Evolutionary conservation across 2,113 vertebrate genomes (phyloP), one percentile per base, ranked within the genome.

Genomic region (Caranx melampygus): DNA sequence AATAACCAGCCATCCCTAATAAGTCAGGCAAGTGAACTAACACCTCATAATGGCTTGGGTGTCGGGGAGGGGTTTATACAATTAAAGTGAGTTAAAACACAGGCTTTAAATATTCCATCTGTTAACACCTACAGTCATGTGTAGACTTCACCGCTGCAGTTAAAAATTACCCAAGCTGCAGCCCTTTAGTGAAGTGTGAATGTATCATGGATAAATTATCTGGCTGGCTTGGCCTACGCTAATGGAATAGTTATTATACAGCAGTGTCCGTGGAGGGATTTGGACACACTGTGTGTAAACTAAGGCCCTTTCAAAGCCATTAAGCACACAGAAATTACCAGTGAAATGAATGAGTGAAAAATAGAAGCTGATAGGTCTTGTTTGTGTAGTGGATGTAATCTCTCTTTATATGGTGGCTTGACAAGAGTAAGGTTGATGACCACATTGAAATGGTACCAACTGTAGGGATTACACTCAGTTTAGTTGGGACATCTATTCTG

Each of bases 111-210:
- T 51, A 20, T 37, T 47, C 70, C 74, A 72, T 87, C 63, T 72
- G 63, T 86, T 84, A 78, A 79, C 74, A 75, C 59, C 73, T 47
- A 54, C 15, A 69, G 72, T 78, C 79, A 13, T 79, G 71, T 66
- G n/a, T 67, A 45, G 52, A 78, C 79, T 47, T 60, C 75, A 77
- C 21, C 60, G 35, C 74, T 51, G 84, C 59, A 66, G 73, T 65
- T 63, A 14, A 62, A 64, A 82, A 82, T 69, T 5, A 81, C 51
- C 33, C 6, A 54, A 68, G 72, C 75, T 70, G 65, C 59, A 26
- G 40, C 16, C 11, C 69, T 75, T 77, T 52, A 79, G 26, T 52
- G 51, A 35, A 69, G 10, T 75, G 60, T 85, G 74, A 81, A 67
- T 37, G 47, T n/a, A 69, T 72, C 34, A 26, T 3, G 65, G 67